phyloP scores from a whole-genome alignment of 1,140 invertebrate genomes.

The Drosophila kurseongensis region DNA sequence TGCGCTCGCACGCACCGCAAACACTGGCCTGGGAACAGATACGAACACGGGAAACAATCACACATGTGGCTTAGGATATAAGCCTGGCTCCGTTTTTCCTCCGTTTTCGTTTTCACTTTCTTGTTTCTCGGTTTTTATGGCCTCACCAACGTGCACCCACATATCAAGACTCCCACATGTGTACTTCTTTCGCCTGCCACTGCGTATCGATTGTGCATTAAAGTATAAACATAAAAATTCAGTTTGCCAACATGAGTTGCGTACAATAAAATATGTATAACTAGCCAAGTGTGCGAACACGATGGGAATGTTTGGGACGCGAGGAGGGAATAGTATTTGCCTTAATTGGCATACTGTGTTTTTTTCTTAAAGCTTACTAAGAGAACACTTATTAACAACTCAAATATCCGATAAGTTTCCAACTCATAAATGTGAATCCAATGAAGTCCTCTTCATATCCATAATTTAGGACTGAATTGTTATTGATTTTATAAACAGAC shows the following conservation, averaged over 20 bases:
- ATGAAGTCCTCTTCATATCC: constrained; percentile 60
- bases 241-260: constrained; percentile 55
- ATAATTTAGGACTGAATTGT: constrained; percentile 61
- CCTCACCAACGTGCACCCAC: constrained; percentile 25
- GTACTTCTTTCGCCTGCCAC: constrained; percentile 2
- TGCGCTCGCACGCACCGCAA: constrained; percentile 57
- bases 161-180: constrained; percentile 22
- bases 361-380: constrained; percentile 24
- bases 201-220: constrained; percentile 66
- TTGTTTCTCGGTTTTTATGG: constrained; percentile 52
- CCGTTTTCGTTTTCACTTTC: constrained; percentile 17
- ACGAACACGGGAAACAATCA: constrained; percentile 21
- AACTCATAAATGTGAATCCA: constrained; percentile 17
- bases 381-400: constrained; percentile 5
- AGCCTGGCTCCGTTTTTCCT: constrained; percentile 32
- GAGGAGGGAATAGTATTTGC: constrained; percentile 27
- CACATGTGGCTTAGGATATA: constrained; percentile 52
- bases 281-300: constrained; percentile 33
- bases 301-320: constrained; percentile 7
- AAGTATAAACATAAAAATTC: constrained; percentile 70
- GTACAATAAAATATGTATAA: constrained; percentile 62
- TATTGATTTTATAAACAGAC: constrained; percentile 31
- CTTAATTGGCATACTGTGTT: constrained; percentile 40
- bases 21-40: constrained; percentile 32
- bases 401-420: constrained; percentile 6